Evolutionary conservation across 2,888 invertebrate species (phyloP), one percentile per base, ranked within the genome.

Genomic region (Adineta ricciae): DNA sequence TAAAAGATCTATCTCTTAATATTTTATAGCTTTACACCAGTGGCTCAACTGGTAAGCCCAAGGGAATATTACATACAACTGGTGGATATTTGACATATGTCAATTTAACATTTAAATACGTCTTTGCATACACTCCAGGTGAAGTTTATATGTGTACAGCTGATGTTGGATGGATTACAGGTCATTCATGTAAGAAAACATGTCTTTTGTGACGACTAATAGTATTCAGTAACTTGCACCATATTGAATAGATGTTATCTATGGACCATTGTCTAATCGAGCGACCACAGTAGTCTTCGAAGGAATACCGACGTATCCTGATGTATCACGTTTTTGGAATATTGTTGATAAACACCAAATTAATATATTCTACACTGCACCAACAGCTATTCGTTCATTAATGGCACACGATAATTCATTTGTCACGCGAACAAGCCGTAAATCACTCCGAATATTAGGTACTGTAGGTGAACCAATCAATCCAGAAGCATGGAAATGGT

Each of bases 401-500:
- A 85, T 85, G 36, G 49, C 46, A 56, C 56, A 84, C 50, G 78
- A 83, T 24, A 84, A 85, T 64, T 36, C 38, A 73, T 84, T 36
- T 78, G 41, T 85, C 2, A 93, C 93, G 87, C 94, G 93, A 92
- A 82, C 92, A 90, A 90, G 91, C 64, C 83, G 78, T 46, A 36
- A 83, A 72, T 52, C 54, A 38, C 41, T 86, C 21, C 83, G 86
- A 89, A 93, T 99, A 32, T 92, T 99, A 88, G 99, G 97, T 85
- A 97, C 96, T 86, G 99, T 99, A 1, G 99, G 99, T 0, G 99
- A 99, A 90, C 99, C 99, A 0, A 99, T 99, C 87, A 99, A 99
- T 91, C 94, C 97, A 0, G 97, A 97, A 90, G 97, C 97, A 0
- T 98, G 97, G 97, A 90, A 94, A 83, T 98, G 97, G 97, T 97